Conservation (phyloP, 2,888 invertebrate genomes). For the Epinotia brunnichana region DNA sequence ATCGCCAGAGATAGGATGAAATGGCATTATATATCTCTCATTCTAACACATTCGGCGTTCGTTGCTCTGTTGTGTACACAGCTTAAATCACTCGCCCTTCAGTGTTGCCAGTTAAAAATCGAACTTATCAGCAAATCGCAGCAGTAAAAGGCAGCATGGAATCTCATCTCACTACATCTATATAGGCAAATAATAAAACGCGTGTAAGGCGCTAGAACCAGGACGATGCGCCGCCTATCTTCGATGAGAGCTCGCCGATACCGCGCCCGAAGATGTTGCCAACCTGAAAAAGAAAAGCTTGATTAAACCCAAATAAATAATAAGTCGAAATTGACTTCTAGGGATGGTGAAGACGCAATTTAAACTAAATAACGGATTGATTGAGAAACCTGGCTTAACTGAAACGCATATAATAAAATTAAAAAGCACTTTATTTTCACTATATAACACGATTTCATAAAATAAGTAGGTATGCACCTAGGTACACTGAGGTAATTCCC, state of each 20-base stretch:
- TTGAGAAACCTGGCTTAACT: too few relatives aligned
- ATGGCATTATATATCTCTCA: too few relatives aligned
- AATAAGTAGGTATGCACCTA: conserved; percentile 30
- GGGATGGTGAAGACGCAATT: too few relatives aligned
- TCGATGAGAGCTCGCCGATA: conserved; percentile 94
- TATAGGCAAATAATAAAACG: conserved; percentile 61
- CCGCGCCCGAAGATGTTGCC: conserved; percentile 96
- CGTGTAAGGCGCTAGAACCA: conserved; percentile 87
- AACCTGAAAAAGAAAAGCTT: conserved; percentile 82
- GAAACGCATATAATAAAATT: too few relatives aligned
- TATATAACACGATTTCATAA: too few relatives aligned
- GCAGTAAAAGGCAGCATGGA: conserved; percentile 59
- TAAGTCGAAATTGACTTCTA: not conserved
- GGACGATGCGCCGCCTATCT: conserved; percentile 92
- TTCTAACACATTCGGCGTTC: not conserved
- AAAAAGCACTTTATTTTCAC: too few relatives aligned
- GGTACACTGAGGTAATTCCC: not conserved
- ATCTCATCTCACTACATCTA: conserved; percentile 63
- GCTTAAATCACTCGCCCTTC: conserved; percentile 3
- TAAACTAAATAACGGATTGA: too few relatives aligned
- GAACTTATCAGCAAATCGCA: conserved; percentile 49
- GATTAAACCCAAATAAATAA: not conserved
- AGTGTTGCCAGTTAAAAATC: conserved; percentile 36
- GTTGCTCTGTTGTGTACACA: not conserved
- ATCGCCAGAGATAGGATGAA: too few relatives aligned